These are phyloP conservation scores for Zaprionus ornatus DNA, from an alignment of 1,140 invertebrate species.

Conservation along the genomic window DNA sequence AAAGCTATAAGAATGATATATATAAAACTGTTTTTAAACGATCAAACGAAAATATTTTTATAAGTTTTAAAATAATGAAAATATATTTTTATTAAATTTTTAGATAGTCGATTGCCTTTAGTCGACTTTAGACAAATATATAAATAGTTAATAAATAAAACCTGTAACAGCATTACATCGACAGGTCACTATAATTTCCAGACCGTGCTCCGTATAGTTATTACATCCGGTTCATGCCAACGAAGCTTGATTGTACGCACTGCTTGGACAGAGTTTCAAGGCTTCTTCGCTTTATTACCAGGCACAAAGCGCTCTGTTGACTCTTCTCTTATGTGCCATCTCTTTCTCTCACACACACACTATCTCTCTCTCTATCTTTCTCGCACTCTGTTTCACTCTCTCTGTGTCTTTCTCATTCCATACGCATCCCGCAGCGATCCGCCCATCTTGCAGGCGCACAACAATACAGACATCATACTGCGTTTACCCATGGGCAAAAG, in stretches of 20 bases:
- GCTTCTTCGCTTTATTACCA: slow-evolving; percentile 19
- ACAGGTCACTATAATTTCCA: not conserved
- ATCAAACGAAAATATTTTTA: no score
- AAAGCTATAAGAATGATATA: no score
- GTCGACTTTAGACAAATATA: no score
- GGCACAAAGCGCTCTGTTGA: slow-evolving; percentile 5
- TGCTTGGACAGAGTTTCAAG: slow-evolving; percentile 20
- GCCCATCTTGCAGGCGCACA: slow-evolving; percentile 89
- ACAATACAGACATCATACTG: slow-evolving; percentile 92
- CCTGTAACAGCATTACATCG: not conserved
- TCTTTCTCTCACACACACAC: not conserved
- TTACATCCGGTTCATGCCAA: not conserved
- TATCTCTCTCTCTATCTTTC: not conserved
- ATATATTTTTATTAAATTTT: no score
- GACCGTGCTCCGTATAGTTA: not conserved
- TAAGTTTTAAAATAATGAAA: no score
- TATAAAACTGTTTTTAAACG: no score
- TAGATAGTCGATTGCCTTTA: no score
- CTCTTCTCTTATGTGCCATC: slow-evolving; percentile 11
- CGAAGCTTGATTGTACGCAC: slow-evolving; percentile 10
- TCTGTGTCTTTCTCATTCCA: slow-evolving; percentile 24
- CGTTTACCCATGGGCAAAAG: slow-evolving; percentile 92
- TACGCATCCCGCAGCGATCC: slow-evolving; percentile 87
- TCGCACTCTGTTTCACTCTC: no score
- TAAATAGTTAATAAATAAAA: no score